Evolutionary conservation across 2,113 vertebrate genomes (phyloP).

Genomic region (Platycercus adscitus): DNA sequence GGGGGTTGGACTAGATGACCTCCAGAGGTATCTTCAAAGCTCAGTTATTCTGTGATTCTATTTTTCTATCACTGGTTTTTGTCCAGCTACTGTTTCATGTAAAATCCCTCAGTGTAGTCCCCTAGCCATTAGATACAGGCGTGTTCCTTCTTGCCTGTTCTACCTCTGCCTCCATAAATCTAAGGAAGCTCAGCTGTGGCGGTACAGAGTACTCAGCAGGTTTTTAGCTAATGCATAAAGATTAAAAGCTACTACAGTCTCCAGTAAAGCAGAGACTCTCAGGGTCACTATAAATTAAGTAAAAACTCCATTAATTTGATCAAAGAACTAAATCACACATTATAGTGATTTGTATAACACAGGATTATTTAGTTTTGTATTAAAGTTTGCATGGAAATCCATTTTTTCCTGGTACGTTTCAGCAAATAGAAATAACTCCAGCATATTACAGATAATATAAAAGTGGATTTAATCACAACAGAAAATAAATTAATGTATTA

Average conservation of each 20-base stretch:
- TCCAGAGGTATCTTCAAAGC: conserved; percentile 66
- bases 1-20: conserved; percentile 49
- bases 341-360: background rate
- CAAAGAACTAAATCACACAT: background rate
- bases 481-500: background rate
- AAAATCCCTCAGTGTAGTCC: conserved; percentile 42
- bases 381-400: background rate
- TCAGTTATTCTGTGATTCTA: conserved; percentile 46
- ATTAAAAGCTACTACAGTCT: conserved; percentile 9
- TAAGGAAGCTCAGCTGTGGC: background rate
- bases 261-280: background rate
- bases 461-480: background rate
- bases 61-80: conserved; percentile 50
- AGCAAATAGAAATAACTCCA: background rate
- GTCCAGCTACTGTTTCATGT: conserved; percentile 68
- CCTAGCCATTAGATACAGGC: conserved; percentile 37
- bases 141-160: conserved; percentile 50
- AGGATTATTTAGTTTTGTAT: background rate
- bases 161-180: conserved; percentile 55
- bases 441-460: background rate
- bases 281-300: background rate
- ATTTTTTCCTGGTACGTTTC: background rate
- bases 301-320: background rate
- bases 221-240: conserved; percentile 24
- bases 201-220: background rate